Base-by-base conservation (phyloP, 2,888 invertebrate species). In the Anthrax anthrax region DNA sequence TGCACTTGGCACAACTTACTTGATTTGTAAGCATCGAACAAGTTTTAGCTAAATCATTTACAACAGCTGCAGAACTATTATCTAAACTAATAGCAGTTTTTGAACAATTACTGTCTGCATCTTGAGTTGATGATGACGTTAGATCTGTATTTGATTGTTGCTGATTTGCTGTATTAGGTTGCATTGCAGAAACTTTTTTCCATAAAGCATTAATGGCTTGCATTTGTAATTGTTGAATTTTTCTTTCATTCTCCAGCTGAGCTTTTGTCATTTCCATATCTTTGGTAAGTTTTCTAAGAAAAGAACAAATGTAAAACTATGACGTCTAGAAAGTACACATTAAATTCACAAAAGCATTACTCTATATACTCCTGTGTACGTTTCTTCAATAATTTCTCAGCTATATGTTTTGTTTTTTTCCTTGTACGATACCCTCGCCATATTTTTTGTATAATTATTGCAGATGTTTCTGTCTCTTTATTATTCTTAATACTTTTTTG, bases 191-290 rank as follows among this genome's bases (percentile, higher is more conserved):
- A 2, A 87, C 84, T 63, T 87, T 87, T 65, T 86, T 87, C 89
- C 89, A 90, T 4, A 90, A 69, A 1, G 88, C 88, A 60, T 84
- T 85, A 56, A 90, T 90, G 5, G 90, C 89, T 65, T 90, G 89
- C 79, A 88, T 86, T 69, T 90, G 90, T 42, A 90, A 67, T 60
- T 87, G 80, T 56, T 89, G 86, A 47, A 90, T 80, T 60, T 86
- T 87, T 27, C 87, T 72, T 61, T 90, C 89, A 57, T 84, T 84
- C 59, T 88, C 86, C 40, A 89, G 62, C 14, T 87, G 88, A 2
- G 81, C 82, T 62, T 88, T 85, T 0, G 89, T 86, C 14, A 84
- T 79, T 60, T 84, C 82, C 81, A 90, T 85, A 59, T 90, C 89
- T 54, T 78, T 79, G 6, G 84, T 81, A 32, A 90, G 64, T 70